Conservation (phyloP, 2,113 vertebrate species). For the Corythornis cristatus region DNA sequence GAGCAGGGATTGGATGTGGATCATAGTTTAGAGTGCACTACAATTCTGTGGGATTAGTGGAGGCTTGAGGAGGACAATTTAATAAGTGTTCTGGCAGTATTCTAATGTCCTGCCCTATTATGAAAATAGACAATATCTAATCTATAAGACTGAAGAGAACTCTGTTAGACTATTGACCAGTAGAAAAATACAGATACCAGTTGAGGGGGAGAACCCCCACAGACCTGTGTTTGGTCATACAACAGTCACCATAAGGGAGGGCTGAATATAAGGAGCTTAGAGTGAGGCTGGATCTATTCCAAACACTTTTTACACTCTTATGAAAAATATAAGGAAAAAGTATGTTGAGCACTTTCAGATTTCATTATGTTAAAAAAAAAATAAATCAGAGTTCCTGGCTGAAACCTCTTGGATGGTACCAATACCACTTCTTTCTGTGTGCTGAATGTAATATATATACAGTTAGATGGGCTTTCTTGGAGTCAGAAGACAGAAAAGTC, state of each 20-base stretch:
- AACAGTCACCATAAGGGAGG: background rate
- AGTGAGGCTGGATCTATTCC: constrained; percentile 30
- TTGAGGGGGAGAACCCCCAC: background rate
- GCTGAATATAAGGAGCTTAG: constrained; percentile 11
- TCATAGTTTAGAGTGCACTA: background rate
- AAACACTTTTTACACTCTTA: constrained; percentile 20
- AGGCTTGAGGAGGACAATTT: background rate
- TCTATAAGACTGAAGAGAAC: background rate
- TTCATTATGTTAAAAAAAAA: background rate
- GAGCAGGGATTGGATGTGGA: too few species aligned
- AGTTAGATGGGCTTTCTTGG: background rate
- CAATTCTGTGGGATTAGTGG: constrained; percentile 7
- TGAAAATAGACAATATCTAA: background rate
- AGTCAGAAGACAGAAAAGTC: background rate
- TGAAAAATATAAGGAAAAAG: constrained; percentile 24
- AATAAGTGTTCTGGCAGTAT: background rate
- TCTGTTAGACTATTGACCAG: background rate
- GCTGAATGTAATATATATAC: background rate
- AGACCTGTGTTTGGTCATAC: background rate
- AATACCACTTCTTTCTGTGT: background rate
- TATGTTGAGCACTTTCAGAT: background rate
- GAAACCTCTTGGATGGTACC: background rate
- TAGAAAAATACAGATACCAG: background rate
- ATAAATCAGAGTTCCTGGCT: background rate
- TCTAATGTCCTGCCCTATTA: background rate